A percentile compares a stretch with the other conserved stretches of the same genome.
Evolutionary conservation across 2,888 invertebrate genomes (phyloP).

Genomic region (Macrophya alboannulata): DNA sequence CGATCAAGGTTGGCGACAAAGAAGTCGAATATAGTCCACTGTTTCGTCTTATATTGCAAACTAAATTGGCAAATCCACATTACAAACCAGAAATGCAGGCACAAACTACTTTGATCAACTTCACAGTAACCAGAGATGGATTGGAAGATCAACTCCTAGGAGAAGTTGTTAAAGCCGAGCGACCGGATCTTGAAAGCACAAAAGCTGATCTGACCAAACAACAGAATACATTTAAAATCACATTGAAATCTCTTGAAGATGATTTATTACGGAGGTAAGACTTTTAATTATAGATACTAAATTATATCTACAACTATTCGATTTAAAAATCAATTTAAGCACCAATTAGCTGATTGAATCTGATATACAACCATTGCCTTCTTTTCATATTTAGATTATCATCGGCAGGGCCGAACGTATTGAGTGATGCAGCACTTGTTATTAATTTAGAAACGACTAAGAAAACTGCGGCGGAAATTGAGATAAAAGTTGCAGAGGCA

Average conservation of each 20-base stretch:
- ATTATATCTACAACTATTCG: not conserved
- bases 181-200: conserved; percentile 93
- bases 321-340: not conserved
- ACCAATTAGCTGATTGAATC: too few relatives aligned
- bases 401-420: conserved; percentile 94
- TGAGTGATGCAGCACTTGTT: conserved; percentile 94
- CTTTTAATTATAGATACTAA: not conserved
- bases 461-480: conserved; percentile 95
- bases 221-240: conserved; percentile 97
- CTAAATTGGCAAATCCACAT: conserved; percentile 97
- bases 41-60: conserved; percentile 94
- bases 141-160: conserved; percentile 96
- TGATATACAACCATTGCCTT: not conserved
- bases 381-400: conserved; percentile 83
- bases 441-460: conserved; percentile 97
- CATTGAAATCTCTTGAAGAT: conserved; percentile 95
- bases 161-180: conserved; percentile 95
- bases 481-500: conserved; percentile 92
- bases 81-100: conserved; percentile 99
- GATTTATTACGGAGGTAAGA: conserved; percentile 86
- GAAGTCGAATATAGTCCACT: conserved; percentile 93
- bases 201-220: conserved; percentile 93
- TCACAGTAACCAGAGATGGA: conserved; percentile 96
- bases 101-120: conserved; percentile 97
- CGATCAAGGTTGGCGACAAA: conserved; percentile 93